Base-by-base conservation (phyloP, 1,140 invertebrate genomes). In the Nomia melanderi region DNA sequence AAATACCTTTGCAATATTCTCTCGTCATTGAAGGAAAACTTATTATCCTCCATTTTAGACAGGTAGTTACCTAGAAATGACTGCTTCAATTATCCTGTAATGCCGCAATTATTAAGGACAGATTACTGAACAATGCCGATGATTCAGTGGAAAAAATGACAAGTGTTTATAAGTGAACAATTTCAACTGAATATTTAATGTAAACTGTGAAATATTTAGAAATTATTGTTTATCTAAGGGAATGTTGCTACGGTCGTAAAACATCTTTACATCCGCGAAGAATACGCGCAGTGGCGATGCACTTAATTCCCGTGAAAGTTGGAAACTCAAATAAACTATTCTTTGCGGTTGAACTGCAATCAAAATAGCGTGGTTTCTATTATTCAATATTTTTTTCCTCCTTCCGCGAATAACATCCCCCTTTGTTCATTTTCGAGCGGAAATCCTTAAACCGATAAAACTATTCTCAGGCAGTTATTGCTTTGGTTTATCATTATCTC, bases 231-330 rank as follows among this genome's bases (percentile, higher is more conserved):
- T 8, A 36, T 36, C 3, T 3, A n/a, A 50, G 7, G 5, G 3
- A 7, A n/a, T 50, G 27, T 27, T 56, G 9, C 9, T 9, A 9
- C 8, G 23, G 27, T 25, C 23, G 20, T 31, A 6, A 57, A 57
- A 17, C 25, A 17, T 12, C 20, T 23, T 25, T 25, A 11, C 23
- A 62, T 62, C 36, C 33, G n/a, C 33, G 12, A 62, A 62, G n/a
- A n/a, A 39, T 25, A 50, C 47, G 27, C 59, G 9, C 39, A 62
- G 63, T 64, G 79, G 63, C 71, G 79, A 62, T 70, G 50, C 59
- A 39, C 54, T 81, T 77, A 70, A 77, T 82, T 79, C 71, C 64
- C 53, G 74, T 77, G 78, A 71, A 77, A 80, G 59, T 71, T 36
- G 50, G 25, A 39, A 50, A 25, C 36, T 59, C 60, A 27, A 59